phyloP scores from a whole-genome alignment of 1,140 invertebrate species.

The Acromyrmex charruanus region DNA sequence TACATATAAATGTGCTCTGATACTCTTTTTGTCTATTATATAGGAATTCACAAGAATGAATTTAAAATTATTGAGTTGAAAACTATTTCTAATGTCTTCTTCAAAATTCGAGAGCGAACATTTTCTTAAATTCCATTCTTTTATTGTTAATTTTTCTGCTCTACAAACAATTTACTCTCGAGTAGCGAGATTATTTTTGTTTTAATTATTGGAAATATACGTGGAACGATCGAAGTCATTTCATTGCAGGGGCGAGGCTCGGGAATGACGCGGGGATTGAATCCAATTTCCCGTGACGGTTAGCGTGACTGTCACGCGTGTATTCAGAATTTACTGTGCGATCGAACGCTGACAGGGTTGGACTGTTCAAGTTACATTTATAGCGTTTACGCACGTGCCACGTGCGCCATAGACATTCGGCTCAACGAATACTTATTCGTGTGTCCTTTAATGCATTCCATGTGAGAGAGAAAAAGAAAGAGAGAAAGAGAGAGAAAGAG shows the following conservation, averaged over 20 bases:
- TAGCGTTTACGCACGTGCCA: slow-evolving; percentile 54
- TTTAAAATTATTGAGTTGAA: too few relatives aligned
- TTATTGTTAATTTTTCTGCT: background rate
- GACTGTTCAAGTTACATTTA: slow-evolving; percentile 61
- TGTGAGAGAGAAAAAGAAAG: background rate
- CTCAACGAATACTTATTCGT: background rate
- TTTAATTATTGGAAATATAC: background rate
- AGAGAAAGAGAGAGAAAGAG: background rate
- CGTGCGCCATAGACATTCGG: slow-evolving; percentile 1
- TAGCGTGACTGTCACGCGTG: slow-evolving; percentile 63
- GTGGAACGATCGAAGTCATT: background rate
- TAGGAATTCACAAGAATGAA: too few relatives aligned
- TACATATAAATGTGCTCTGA: background rate
- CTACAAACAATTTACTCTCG: background rate
- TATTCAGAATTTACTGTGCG: slow-evolving; percentile 53
- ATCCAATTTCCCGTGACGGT: slow-evolving; percentile 71
- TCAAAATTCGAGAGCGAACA: background rate
- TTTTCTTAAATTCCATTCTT: background rate
- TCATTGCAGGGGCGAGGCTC: background rate
- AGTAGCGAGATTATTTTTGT: background rate
- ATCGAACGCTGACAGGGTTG: slow-evolving; percentile 49
- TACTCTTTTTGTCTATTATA: background rate
- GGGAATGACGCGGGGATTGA: slow-evolving; percentile 47
- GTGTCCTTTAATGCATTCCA: slow-evolving; percentile 13
- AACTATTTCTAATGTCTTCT: too few relatives aligned